Evolutionary conservation across 92 coral and sea anemone genomes (phyloP), one percentile per base, ranked within the genome.

Genomic region (Blastomussa wellsi): DNA sequence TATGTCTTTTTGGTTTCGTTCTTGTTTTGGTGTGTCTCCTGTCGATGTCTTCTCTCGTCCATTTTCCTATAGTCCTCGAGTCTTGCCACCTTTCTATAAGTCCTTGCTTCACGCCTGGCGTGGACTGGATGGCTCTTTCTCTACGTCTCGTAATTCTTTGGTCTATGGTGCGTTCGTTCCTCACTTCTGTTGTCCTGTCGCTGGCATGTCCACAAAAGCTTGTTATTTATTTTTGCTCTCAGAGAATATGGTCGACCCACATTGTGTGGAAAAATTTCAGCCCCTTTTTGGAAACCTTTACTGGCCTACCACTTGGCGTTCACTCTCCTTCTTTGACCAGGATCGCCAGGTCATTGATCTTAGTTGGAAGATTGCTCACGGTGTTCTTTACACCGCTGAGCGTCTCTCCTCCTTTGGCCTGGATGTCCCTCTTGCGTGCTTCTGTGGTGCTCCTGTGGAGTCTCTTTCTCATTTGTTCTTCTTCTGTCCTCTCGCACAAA

Each of bases 321-420:
- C 68, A 31, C 42, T 79, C 7, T n/a, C 4, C 29, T 3, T 73
- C 49, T 2, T 38, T 2, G 12, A 51, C 48, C 42, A 64, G 1
- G 91, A 83, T 22, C 33, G 83, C 0, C 44, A 7, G 14, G 10
- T 24, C 6, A 35, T n/a, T 0, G 85, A 81, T 51, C 35, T 81
- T 1, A 81, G n/a, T 26, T 81, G 85, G 85, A 80, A 80, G n/a
- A 66, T 80, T 12, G 80, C 38, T 59, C 35, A n/a, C n/a, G n/a
- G n/a, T n/a, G n/a, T 55, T 5, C 28, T 55, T 0, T 55, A 55
- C 5, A 55, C 62, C 0, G 28, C 62, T 20, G 41, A 47, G 8
- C 84, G 86, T 0, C 65, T 86, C 16, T 78, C 37, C 4, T 20
- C 79, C 14, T 86, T 79, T n/a, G 70, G 80, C 1, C 42, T 36